Base-by-base conservation (phyloP, 2,113 vertebrate genomes). In the Polypterus bichir region DNA sequence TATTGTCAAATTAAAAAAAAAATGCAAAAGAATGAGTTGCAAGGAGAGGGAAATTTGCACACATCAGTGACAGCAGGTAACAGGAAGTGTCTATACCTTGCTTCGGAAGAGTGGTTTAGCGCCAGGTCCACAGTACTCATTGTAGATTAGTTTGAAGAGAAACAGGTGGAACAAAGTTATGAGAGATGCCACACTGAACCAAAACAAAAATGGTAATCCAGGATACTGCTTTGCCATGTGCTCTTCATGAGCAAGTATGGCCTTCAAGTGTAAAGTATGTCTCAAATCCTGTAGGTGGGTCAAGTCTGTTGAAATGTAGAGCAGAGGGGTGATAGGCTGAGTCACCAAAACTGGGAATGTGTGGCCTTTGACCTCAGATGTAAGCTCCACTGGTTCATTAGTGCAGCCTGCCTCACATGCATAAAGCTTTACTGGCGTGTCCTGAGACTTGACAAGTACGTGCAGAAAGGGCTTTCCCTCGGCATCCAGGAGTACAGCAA, bases 141-240 rank as follows among this genome's bases (percentile, higher is more conserved):
- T 99, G 86, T 99, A 99, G 76, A 99, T 98, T 69, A 99, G 94
- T 76, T 97, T 98, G 86, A 99, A 98, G 71, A 98, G 89, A 81
- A 98, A 99, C 48, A 99, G 87, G 77, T 99, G 95, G 86, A 99
- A 99, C 59, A 99, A 81, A 0, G 91, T 92, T 79, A 98, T 95
- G 71, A 98, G 89, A 3, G 96, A 99, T 6, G 96, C 94, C 80
- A 99, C 92, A 3, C 96, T 97, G 84, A 98, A 97, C 94, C 94
- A 98, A 82, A 99, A 98, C 7, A 97, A 81, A 83, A 97, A 98
- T 63, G 95, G 96, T 72, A 98, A 84, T 52, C 94, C 94, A 0
- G 92, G 94, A 72, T 97, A 91, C 73, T 93, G 86, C 76, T 91
- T 94, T 63, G 95, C 96, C 96, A 99, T 99, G 86, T 99, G 96